Percentiles rank a stretch among this genome's conserved stretches.
These are phyloP conservation scores for Microctonus aethiopoides DNA, from an alignment of 2,888 invertebrate genomes.

Conservation along the genomic window DNA sequence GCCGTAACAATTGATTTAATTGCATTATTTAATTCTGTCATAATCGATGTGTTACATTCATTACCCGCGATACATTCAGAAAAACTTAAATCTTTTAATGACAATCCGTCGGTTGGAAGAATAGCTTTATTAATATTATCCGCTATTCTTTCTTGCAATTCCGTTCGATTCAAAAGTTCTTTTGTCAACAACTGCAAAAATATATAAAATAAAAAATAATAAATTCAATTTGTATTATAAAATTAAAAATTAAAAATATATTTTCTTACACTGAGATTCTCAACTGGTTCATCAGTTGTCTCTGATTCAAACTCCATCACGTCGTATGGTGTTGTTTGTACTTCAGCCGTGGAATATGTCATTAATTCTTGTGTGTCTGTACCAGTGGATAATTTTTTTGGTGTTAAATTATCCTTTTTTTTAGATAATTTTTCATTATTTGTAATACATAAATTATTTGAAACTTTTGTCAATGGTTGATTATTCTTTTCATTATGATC, in stretches of 20 bases:
- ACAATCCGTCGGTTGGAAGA: conserved; percentile 51
- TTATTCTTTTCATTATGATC: conserved; percentile 3
- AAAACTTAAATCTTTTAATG: conserved; percentile 48
- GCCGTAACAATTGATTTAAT: conserved; percentile 69
- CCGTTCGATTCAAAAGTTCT: conserved; percentile 68
- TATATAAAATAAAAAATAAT: too few relatives aligned
- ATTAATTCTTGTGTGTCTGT: conserved; percentile 60
- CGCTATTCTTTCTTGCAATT: conserved; percentile 70
- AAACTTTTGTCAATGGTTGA: background rate
- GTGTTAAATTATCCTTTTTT: conserved; percentile 6
- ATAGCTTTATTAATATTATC: conserved; percentile 69
- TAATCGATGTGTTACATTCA: conserved; percentile 58
- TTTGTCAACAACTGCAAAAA: conserved; percentile 65
- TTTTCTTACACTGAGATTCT: conserved; percentile 61
- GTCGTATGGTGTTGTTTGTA: conserved; percentile 60
- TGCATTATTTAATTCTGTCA: conserved; percentile 66
- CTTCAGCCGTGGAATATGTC: conserved; percentile 55
- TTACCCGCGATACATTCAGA: conserved; percentile 45
- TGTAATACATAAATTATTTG: conserved; percentile 16
- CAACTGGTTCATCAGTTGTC: conserved; percentile 56
- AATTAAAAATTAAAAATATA: conserved; percentile 16
- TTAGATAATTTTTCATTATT: conserved; percentile 2
- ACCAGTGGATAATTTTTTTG: conserved; percentile 53
- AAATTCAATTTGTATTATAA: too few relatives aligned
- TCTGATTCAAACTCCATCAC: conserved; percentile 53